A percentile compares a stretch with the other conserved stretches of the same genome.
These are phyloP conservation scores for Dendrolimus punctatus DNA, from an alignment of 1,140 invertebrate genomes.

Conservation along the genomic window DNA sequence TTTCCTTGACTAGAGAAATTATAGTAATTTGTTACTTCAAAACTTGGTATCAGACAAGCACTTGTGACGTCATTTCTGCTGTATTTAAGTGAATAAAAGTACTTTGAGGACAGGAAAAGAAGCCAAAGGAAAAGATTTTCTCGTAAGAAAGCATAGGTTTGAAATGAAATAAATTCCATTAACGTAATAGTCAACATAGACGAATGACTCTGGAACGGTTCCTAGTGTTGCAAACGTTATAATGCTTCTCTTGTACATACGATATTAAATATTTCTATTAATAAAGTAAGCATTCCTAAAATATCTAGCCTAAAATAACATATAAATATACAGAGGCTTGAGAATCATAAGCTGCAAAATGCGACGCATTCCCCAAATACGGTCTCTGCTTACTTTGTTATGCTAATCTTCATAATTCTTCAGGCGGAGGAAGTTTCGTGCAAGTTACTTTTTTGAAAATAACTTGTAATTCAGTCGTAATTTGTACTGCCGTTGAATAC, in stretches of 20 bases:
- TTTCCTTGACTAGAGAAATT: too few relatives aligned
- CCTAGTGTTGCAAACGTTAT: not conserved
- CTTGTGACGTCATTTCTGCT: too few relatives aligned
- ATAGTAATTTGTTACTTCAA: too few relatives aligned
- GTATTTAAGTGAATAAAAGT: conserved; percentile 4
- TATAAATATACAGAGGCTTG: conserved; percentile 22
- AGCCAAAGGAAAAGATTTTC: too few relatives aligned
- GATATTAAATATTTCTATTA: not conserved
- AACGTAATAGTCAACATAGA: conserved; percentile 53
- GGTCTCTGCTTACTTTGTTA: conserved; percentile 67
- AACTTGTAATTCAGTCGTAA: conserved; percentile 65
- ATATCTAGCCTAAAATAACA: conserved; percentile 19
- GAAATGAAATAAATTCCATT: conserved; percentile 65
- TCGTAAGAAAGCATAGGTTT: conserved; percentile 31
- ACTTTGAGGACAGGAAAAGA: conserved; percentile 13
- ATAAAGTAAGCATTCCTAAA: not conserved
- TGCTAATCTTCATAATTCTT: conserved; percentile 71
- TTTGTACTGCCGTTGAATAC: conserved; percentile 39
- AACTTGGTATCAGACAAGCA: too few relatives aligned
- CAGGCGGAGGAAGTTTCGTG: conserved; percentile 52
- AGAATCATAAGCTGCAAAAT: conserved; percentile 35
- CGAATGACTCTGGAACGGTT: conserved; percentile 31
- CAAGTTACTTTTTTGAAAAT: conserved; percentile 63
- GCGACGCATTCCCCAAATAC: conserved; percentile 54
- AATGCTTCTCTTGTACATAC: not conserved